phyloP scores from a whole-genome alignment of 1,140 invertebrate species.

The Phymastichus coffea region DNA sequence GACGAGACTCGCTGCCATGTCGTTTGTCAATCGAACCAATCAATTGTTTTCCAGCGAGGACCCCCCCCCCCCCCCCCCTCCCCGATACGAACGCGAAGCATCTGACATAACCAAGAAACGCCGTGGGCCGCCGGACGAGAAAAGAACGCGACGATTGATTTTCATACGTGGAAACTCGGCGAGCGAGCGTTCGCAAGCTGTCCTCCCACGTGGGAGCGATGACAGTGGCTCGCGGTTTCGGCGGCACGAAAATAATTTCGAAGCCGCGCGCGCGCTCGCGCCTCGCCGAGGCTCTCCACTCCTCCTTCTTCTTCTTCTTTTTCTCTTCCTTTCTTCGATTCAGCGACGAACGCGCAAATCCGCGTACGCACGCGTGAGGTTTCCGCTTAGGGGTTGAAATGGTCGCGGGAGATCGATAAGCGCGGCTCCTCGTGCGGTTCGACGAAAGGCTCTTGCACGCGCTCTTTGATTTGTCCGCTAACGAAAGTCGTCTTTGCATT shows the following conservation, averaged over 20 bases:
- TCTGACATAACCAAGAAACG: too few species aligned
- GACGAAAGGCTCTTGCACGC: not conserved
- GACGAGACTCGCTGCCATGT: too few species aligned
- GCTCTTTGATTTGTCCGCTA: too few species aligned
- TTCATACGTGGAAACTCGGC: not conserved
- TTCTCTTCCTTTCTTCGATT: not conserved
- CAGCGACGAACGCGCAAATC: not conserved
- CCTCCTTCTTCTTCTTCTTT: not conserved
- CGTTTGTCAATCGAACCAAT: too few species aligned
- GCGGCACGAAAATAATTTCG: slow-evolving; percentile 37
- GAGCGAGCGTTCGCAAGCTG: not conserved
- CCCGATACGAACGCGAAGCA: too few species aligned
- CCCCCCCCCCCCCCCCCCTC: too few species aligned
- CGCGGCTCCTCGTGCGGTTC: too few species aligned
- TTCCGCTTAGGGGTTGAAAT: slow-evolving; percentile 39
- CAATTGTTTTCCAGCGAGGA: not conserved
- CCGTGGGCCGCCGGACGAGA: too few species aligned
- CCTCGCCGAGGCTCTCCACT: not conserved
- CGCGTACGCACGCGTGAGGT: slow-evolving; percentile 26
- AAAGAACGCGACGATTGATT: not conserved
- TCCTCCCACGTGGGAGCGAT: slow-evolving; percentile 38
- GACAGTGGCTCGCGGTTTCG: slow-evolving; percentile 42
- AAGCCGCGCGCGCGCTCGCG: slow-evolving; percentile 2
- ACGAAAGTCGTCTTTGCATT: too few species aligned
- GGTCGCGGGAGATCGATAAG: slow-evolving; percentile 32